Evolutionary conservation across 2,113 vertebrate genomes (phyloP).

Genomic region (Manacus vitellinus): DNA sequence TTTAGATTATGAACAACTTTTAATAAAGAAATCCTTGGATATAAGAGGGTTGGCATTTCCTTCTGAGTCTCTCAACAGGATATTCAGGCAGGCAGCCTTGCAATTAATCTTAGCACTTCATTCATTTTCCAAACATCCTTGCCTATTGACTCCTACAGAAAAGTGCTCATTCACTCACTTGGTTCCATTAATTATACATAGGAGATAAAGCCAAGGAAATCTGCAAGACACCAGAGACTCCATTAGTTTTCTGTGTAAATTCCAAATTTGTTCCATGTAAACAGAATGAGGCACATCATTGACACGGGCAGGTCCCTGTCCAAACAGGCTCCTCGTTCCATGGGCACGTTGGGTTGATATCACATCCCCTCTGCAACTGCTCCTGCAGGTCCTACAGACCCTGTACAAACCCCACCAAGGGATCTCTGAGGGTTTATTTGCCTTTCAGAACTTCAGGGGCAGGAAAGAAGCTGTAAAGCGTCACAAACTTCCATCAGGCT

Average conservation of each 20-base stretch:
- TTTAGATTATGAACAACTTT: slow-evolving; percentile 16
- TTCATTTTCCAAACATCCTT: not conserved
- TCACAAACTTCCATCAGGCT: not conserved
- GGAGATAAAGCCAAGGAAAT: not conserved
- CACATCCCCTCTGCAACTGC: not conserved
- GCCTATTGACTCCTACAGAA: not conserved
- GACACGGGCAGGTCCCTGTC: not conserved
- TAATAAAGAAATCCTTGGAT: slow-evolving; percentile 46
- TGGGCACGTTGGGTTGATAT: not conserved
- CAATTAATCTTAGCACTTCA: slow-evolving; percentile 13
- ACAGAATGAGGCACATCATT: not conserved
- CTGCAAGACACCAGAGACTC: not conserved
- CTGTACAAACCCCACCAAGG: not conserved
- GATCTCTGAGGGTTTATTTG: not conserved
- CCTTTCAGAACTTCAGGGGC: not conserved
- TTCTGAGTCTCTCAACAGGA: not conserved
- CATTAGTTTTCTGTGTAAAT: slow-evolving; percentile 25
- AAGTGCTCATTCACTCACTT: not conserved
- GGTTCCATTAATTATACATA: not conserved
- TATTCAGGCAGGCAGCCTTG: not conserved
- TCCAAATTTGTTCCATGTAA: not conserved
- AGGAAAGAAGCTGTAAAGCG: not conserved
- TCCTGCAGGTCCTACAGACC: not conserved
- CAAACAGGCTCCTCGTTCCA: not conserved
- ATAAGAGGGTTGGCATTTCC: not conserved